Evolutionary conservation across 1,140 invertebrate species (phyloP), one percentile per base, ranked within the genome.

Genomic region (Drosophila pandora): DNA sequence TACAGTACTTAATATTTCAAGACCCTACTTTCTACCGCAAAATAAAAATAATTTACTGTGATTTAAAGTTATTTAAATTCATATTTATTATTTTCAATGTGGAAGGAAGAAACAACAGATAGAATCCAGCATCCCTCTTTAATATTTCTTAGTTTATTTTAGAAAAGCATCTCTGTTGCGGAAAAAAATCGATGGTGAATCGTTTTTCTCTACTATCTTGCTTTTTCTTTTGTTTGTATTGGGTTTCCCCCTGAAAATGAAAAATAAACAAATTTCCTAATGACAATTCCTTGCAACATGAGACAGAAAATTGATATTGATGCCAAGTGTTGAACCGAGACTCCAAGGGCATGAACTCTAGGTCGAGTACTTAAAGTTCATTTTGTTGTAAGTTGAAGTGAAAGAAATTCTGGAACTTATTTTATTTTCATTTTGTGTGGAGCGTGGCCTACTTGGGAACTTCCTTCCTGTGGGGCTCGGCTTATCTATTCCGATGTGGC

Each of bases 231-330:
- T 63, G 79, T 79, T 75, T 77, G 59, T 57, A 47, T 50, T 71
- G 62, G 54, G 64, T 69, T 56, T 43, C 64, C 37, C 50, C 64
- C 56, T 57, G 79, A 62, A 85, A 85, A 85, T 88, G 82, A 82
- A 85, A 85, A 85, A 68, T 88, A 87, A 85, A 85, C 82, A 85
- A 87, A 87, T 85, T 82, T 85, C 74, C 63, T 82, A 85, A 85
- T 85, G 73, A 73, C 78, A 79, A 79, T 69, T 71, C 30, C 50
- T 53, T 23, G 75, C 45, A 57, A 43, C 67, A 48, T 21, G 43
- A 76, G 63, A 55, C 52, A 85, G 39, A 60, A 74, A 85, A 87
- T 80, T 85, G 77, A 81, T 77, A 85, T 85, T 77, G 81, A 80
- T 85, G 77, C 60, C 50, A 34, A 77, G 68, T 85, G 77, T 43